Base-by-base conservation (phyloP, 2,888 invertebrate genomes). In the Heteromurus nitidus region DNA sequence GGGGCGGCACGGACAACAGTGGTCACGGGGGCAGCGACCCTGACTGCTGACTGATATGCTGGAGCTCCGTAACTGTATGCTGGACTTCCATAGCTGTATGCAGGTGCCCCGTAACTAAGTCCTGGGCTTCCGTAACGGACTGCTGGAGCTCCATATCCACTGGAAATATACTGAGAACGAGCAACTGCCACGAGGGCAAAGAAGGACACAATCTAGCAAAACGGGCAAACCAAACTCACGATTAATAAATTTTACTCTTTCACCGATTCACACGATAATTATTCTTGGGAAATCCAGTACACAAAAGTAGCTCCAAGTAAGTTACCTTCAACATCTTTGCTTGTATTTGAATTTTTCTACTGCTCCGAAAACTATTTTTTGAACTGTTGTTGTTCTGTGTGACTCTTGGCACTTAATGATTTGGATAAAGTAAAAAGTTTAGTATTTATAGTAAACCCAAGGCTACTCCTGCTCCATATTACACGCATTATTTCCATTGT, bases 161-260 rank as follows among this genome's bases (percentile, higher is more conserved):
- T 42, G 36, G 53, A 28, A 22, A 22, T 28, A 47, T 11, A 47
- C n/a, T 47, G 47, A 7, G 73, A 50, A 20, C 68, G 55, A 30
- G 81, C 69, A 44, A 73, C 9, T 36, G 77, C 83, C 81, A 80
- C 77, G 13, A 83, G 42, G 47, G 81, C 73, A 55, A 79, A 69
- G 20, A 79, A 28, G 31, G 77, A 47, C 31, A 73, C 69, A 42
- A 83, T 67, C 83, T 83, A 28, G 3, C n/a, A n/a, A n/a, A n/a
- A n/a, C n/a, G n/a, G n/a, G 60, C 22, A 68, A 36, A 36, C 16
- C 55, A 42, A 42, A n/a, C n/a, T 30, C 24, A 53, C 20, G 16
- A n/a, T n/a, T 28, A 30, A 47, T 26, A 67, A 30, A 55, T 42
- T 55, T 30, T 55, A 55, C 28, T 31, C 31, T 47, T 30, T 53